Conservation (phyloP, 35 echinoderm and acorn worm genomes). For the Heliocidaris tuberculata region DNA sequence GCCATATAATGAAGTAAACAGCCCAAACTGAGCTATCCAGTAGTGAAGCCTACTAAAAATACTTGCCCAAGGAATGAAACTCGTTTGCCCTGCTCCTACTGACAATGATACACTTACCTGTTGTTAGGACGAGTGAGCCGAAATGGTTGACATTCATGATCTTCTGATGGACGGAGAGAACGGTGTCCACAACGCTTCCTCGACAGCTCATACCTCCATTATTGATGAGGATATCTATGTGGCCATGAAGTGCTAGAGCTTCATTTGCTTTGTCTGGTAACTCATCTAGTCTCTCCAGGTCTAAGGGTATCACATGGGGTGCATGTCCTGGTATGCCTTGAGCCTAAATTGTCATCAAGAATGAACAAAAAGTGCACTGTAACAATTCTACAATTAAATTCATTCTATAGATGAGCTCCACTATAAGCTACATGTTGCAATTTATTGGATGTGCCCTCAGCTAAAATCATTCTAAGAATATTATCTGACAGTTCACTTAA, state of each 20-base stretch:
- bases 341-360: not conserved
- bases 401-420: no score
- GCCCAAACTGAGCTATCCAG: no score
- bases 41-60: no score
- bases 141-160: slow-evolving; percentile 97
- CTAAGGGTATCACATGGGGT: slow-evolving; percentile 70
- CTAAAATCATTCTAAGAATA: no score
- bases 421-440: no score
- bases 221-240: slow-evolving; percentile 83
- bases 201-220: slow-evolving; percentile 71
- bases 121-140: slow-evolving; percentile 84
- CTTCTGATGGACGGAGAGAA: slow-evolving; percentile 75
- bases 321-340: slow-evolving; percentile 38
- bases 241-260: slow-evolving; percentile 58
- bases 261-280: slow-evolving; percentile 60
- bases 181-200: slow-evolving; percentile 66
- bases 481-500: no score
- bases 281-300: slow-evolving; percentile 61
- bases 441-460: no score
- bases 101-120: slow-evolving; percentile 50
- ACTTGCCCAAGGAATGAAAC: no score
- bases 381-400: no score
- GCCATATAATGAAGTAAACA: no score
- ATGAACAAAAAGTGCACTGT: not conserved
- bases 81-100: no score